Evolutionary conservation across 2,113 vertebrate species (phyloP), one percentile per base, ranked within the genome.

Genomic region (Vidua chalybeata): DNA sequence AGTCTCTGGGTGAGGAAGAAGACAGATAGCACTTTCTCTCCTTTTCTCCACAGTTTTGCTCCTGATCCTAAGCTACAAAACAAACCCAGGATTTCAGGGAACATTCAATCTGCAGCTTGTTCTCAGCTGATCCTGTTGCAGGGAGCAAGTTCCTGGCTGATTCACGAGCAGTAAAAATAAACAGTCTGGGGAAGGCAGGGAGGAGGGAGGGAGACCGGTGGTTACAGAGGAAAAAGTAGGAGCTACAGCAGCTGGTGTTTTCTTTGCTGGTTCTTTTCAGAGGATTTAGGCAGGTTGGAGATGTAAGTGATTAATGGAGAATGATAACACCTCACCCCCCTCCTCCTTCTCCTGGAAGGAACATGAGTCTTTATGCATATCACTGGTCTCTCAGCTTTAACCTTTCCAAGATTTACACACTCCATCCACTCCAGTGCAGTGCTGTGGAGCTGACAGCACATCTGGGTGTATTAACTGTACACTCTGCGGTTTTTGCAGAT

Each of bases 161-260:
- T 96, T 97, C 92, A 95, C 62, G 22, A 93, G 95, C 92, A 96
- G 92, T 96, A 97, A 97, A 97, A 97, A 96, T 97, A 97, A 97
- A 97, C 90, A 95, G 93, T 97, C 92, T 91, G 86, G 91, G 89
- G 73, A 93, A 93, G 74, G 89, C 87, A 77, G 89, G 69, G 96
- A 95, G 86, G 94, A 93, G 90, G 85, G 91, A 93, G 93, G 67
- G 92, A 93, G 85, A 33, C 74, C 68, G 73, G 73, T 80, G 95
- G 91, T 92, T 95, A 92, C 10, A 7, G 77, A 96, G 96, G 85
- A 94, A 96, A 91, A 89, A 95, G 93, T 84, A 95, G 95, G 87
- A 96, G 96, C 89, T 92, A 92, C 96, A 96, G 96, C 96, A 97
- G 96, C 96, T 97, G 94, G 93, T 97, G 96, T 97, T 96, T 97